Conservation (phyloP, 2,888 invertebrate species). For the Physocephala rufipes region DNA sequence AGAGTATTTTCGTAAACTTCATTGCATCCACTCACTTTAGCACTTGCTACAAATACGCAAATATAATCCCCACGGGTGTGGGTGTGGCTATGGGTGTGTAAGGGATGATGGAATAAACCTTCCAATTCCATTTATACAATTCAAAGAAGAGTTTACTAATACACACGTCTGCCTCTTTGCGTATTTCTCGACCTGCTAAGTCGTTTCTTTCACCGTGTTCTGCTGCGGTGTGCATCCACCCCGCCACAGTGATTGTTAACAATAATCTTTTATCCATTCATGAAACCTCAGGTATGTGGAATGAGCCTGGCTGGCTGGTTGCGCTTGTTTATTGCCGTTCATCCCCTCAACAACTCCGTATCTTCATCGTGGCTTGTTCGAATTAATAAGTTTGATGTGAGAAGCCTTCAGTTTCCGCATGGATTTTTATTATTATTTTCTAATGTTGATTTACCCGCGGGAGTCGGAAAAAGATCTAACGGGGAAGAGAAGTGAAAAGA, state of each 20-base stretch:
- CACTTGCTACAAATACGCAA: conserved; percentile 40
- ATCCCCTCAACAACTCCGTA: too few relatives aligned
- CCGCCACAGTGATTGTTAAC: conserved; percentile 44
- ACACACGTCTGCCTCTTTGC: neutral
- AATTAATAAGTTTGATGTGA: too few relatives aligned
- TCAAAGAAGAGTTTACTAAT: neutral
- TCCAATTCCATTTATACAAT: conserved; percentile 16
- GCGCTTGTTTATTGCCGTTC: conserved; percentile 20
- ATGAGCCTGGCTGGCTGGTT: conserved; percentile 18
- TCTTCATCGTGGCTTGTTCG: too few relatives aligned
- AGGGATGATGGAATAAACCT: neutral
- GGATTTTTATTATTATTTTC: conserved; percentile 48
- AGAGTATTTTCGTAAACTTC: conserved; percentile 28
- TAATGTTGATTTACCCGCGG: conserved; percentile 48
- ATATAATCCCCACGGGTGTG: conserved; percentile 7
- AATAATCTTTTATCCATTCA: conserved; percentile 44
- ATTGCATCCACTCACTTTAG: conserved; percentile 37
- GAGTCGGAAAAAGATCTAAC: conserved; percentile 20
- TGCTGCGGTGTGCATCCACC: conserved; percentile 7
- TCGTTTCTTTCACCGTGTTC: neutral
- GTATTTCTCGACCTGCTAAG: neutral
- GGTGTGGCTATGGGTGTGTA: neutral
- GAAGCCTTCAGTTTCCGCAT: conserved; percentile 41
- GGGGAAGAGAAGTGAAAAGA: neutral
- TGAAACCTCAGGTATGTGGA: conserved; percentile 30